Percentiles rank a stretch among this genome's conserved stretches.
phyloP scores from a whole-genome alignment of 2,888 invertebrate species.

The Drosophila picticornis region DNA sequence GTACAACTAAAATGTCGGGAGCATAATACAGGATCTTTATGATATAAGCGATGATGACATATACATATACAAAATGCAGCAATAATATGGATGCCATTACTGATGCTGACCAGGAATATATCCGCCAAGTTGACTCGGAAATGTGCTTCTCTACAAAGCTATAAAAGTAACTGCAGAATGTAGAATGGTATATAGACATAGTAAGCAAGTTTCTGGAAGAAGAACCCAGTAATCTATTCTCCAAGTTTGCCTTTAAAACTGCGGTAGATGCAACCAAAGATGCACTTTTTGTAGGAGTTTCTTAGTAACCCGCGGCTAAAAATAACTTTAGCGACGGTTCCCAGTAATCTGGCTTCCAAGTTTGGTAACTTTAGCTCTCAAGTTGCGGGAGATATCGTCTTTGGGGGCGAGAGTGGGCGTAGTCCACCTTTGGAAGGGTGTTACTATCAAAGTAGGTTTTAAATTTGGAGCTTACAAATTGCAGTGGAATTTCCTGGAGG shows the following conservation, averaged over 20 bases:
- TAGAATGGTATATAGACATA: background rate
- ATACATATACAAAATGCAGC: background rate
- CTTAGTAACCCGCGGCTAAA: background rate
- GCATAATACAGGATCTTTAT: background rate
- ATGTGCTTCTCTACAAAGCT: background rate
- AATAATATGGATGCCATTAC: background rate
- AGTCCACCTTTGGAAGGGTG: background rate
- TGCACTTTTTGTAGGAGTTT: no score
- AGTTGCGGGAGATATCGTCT: background rate
- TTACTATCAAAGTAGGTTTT: background rate
- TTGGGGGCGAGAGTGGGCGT: background rate
- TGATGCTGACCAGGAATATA: background rate
- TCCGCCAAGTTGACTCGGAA: background rate
- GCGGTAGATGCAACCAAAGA: background rate
- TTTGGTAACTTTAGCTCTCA: background rate
- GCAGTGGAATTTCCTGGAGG: background rate
- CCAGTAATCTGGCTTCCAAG: background rate
- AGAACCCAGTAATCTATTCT: background rate
- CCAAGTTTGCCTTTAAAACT: background rate
- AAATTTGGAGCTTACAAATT: background rate
- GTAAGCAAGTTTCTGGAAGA: background rate
- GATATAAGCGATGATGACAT: background rate
- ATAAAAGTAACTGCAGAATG: background rate
- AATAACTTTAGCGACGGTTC: rapidly evolving
- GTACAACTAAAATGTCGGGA: background rate